phyloP scores from a whole-genome alignment of 2,113 vertebrate species.

The Tympanuchus pallidicinctus region DNA sequence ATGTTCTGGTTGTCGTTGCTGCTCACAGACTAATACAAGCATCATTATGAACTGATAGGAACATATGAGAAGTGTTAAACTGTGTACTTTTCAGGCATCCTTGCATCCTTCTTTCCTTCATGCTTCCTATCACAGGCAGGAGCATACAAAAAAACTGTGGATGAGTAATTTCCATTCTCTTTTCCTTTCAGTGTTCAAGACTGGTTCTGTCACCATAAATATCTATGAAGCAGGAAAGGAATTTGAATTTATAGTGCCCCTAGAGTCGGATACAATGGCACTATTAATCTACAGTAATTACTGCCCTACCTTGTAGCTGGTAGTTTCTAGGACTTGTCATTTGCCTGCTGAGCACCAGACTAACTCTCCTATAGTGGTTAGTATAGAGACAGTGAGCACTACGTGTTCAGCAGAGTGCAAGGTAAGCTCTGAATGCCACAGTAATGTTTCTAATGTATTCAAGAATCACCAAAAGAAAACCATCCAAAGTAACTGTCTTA shows the following conservation, averaged over 20 bases:
- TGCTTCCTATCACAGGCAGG: not conserved
- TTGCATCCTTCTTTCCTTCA: not conserved
- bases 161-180: not conserved
- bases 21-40: not conserved
- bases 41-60: not conserved
- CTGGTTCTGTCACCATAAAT: not conserved
- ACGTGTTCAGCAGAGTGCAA: not conserved
- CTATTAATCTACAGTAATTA: slow-evolving; percentile 10
- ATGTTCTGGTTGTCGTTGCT: not conserved
- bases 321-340: not conserved
- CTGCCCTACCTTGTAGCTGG: not conserved
- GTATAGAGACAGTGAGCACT: not conserved
- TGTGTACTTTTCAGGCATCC: not conserved
- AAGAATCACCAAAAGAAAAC: not conserved
- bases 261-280: not conserved
- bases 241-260: not conserved
- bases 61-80: not conserved
- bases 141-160: not conserved
- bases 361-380: not conserved
- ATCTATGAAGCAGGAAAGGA: not conserved
- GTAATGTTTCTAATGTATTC: not conserved
- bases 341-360: not conserved
- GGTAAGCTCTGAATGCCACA: not conserved
- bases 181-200: not conserved
- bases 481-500: not conserved